Conservation (phyloP, 64 coral and sea anemone genomes). For the Stichodactyla helianthus region DNA sequence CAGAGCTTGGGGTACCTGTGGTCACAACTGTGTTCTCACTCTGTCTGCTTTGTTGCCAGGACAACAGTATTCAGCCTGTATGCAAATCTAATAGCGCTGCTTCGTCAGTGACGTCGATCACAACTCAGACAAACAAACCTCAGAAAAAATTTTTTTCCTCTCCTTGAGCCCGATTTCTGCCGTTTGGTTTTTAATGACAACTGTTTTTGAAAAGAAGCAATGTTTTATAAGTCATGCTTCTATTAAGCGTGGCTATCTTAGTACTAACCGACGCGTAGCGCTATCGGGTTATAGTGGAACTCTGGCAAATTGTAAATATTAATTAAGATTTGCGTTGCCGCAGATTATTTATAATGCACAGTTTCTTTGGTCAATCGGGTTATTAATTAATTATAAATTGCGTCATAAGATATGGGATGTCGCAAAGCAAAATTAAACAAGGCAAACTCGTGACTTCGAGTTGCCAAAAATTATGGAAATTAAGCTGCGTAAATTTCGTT, state of each 20-base stretch:
- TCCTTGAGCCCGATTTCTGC: no score
- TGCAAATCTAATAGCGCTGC: not conserved
- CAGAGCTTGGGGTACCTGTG: no score
- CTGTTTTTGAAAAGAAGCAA: no score
- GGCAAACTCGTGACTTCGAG: not conserved
- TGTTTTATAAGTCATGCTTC: no score
- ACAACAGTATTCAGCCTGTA: not conserved
- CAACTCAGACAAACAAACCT: no score
- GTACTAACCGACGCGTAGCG: no score
- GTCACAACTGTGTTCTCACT: not conserved
- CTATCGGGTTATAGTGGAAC: no score
- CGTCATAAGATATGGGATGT: not conserved
- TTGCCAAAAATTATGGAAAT: not conserved
- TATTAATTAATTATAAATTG: not conserved
- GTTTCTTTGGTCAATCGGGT: not conserved
- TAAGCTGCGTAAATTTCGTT: not conserved
- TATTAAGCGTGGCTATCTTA: no score
- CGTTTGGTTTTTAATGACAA: no score
- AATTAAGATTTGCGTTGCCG: not conserved
- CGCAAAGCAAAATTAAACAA: not conserved
- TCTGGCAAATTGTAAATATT: constrained; percentile 3
- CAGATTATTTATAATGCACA: not conserved
- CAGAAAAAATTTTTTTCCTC: no score
- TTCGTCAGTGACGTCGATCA: no score
- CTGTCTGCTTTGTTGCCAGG: not conserved